Evolutionary conservation across 2,113 vertebrate genomes (phyloP), one percentile per base, ranked within the genome.

Genomic region (Hippocampus mohnikei): DNA sequence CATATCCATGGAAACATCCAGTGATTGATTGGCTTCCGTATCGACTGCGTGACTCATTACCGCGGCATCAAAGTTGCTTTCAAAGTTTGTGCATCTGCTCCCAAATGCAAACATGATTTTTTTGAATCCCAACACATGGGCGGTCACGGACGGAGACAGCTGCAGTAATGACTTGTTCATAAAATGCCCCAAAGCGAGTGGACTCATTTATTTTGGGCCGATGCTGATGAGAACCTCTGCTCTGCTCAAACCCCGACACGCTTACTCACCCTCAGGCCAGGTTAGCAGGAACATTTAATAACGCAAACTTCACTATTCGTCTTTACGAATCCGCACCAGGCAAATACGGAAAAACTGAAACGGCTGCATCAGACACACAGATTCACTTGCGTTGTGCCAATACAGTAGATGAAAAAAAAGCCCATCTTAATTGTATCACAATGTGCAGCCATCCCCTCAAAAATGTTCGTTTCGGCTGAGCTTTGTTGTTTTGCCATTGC

Each of bases 121-220:
- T 63, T 41, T 15, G 58, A 60, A 33, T 60, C 58, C 58, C 58
- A 33, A 59, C 58, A 60, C 15, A 33, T 16, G 4, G 23, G 12
- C 55, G n/a, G 55, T 58, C 55, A 59, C 25, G 10, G 18, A 61
- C 8, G 18, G 59, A 20, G 58, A 66, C 18, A 73, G 63, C 50
- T 71, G 25, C 37, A 23, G 33, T 59, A 64, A 72, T 67, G 78
- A 72, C 63, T 55, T 60, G 29, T 64, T 79, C 74, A 80, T 80
- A 15, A 72, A 70, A 65, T 5, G 42, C 41, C 74, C 65, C n/a
- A 41, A 72, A 77, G 66, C 62, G 2, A 27, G n/a, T 16, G 13
- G 13, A 64, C 37, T 44, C 62, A 64, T 64, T 44, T 44, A 42
- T 46, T 64, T 64, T 42, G 62, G 41, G 21, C 41, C 41, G 21